Evolutionary conservation across 2,888 invertebrate genomes (phyloP).

Genomic region (Orchesella flavescens): DNA sequence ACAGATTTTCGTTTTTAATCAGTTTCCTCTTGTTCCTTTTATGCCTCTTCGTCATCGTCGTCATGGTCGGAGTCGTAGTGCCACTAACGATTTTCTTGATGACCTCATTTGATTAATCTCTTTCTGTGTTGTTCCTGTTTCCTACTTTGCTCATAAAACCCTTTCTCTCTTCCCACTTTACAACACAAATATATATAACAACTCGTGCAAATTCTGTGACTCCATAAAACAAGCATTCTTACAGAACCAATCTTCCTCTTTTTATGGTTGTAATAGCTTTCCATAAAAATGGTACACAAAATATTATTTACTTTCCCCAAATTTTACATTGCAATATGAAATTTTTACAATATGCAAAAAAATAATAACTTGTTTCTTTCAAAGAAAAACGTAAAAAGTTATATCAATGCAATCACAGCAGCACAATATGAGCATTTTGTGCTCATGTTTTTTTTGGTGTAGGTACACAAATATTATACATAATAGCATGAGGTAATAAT

Average conservation of each 20-base stretch:
- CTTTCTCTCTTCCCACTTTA: background rate
- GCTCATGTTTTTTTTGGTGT: too few relatives aligned
- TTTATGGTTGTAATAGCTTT: background rate
- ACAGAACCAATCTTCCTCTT: background rate
- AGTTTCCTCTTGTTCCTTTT: slow-evolving; percentile 34
- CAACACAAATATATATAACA: slow-evolving; percentile 7
- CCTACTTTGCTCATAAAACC: slow-evolving; percentile 60
- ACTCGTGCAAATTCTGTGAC: slow-evolving; percentile 35
- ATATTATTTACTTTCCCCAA: background rate
- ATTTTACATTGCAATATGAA: background rate
- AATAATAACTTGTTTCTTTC: background rate
- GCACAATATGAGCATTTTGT: too few relatives aligned
- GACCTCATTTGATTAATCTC: slow-evolving; percentile 71
- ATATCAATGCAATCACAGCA: too few relatives aligned
- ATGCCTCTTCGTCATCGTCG: slow-evolving; percentile 6
- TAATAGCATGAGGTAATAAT: background rate
- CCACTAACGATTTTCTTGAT: slow-evolving; percentile 71
- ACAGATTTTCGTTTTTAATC: slow-evolving; percentile 46
- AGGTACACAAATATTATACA: background rate
- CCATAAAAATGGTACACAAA: background rate
- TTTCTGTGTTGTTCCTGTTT: slow-evolving; percentile 59
- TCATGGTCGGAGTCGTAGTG: slow-evolving; percentile 19
- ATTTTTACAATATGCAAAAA: background rate
- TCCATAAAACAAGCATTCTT: background rate
- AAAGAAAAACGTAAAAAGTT: background rate